Conservation (phyloP, 2,888 invertebrate genomes). For the Oxyscelio sp. region DNA sequence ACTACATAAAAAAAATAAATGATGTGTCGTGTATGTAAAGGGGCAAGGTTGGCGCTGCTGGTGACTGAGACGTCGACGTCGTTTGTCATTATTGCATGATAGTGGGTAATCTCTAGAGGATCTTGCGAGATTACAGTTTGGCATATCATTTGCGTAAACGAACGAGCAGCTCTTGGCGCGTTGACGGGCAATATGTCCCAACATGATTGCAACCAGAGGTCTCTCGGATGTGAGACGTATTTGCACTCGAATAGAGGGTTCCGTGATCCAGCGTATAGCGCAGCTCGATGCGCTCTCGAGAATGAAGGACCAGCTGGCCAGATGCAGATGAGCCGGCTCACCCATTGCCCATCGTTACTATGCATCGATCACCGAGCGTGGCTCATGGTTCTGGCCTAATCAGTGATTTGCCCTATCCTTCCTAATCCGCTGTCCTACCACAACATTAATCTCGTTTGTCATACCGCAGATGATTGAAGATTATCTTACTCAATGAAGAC, state of each 20-base stretch:
- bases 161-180: slow-evolving; percentile 85
- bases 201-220: slow-evolving; percentile 81
- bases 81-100: slow-evolving; percentile 82
- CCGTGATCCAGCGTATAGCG: slow-evolving; percentile 53
- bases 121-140: slow-evolving; percentile 84
- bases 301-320: slow-evolving; percentile 74
- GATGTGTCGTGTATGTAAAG: no score
- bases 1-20: no score
- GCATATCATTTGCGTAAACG: slow-evolving; percentile 88
- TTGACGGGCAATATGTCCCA: slow-evolving; percentile 88
- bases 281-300: slow-evolving; percentile 56
- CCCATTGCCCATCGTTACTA: slow-evolving; percentile 67
- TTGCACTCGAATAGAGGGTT: slow-evolving; percentile 78
- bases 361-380: slow-evolving; percentile 84
- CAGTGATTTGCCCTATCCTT: slow-evolving; percentile 81
- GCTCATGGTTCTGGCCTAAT: slow-evolving; percentile 82
- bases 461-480: slow-evolving; percentile 81
- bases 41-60: no score
- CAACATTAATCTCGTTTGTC: slow-evolving; percentile 84
- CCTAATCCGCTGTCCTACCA: slow-evolving; percentile 81
- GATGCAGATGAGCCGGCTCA: slow-evolving; percentile 86
- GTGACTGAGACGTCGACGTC: slow-evolving; percentile 70
- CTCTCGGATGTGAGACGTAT: slow-evolving; percentile 80
- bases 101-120: slow-evolving; percentile 84
- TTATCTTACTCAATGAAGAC: slow-evolving; percentile 74